phyloP scores from a whole-genome alignment of 2,113 vertebrate species.

The Polyodon spathula region DNA sequence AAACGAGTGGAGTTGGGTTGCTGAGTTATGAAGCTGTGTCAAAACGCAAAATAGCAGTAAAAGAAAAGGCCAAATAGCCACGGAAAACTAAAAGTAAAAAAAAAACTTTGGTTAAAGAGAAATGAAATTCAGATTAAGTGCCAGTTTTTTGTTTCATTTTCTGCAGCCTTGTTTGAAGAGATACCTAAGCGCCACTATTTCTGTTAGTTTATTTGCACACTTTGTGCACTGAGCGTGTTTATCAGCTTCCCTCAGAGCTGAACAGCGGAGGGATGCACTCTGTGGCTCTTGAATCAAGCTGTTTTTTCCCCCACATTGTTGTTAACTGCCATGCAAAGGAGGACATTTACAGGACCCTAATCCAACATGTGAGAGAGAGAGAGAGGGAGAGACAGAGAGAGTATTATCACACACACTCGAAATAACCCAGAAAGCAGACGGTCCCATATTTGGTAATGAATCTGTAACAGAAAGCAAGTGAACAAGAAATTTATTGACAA shows the following conservation, averaged over 20 bases:
- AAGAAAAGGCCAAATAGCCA: slow-evolving; percentile 46
- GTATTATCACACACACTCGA: slow-evolving; percentile 91
- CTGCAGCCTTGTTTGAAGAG: too few relatives aligned
- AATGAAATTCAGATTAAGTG: too few relatives aligned
- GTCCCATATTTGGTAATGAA: slow-evolving; percentile 90
- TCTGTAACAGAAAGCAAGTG: slow-evolving; percentile 65
- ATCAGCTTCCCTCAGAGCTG: too few relatives aligned
- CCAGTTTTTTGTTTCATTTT: too few relatives aligned
- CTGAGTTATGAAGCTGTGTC: slow-evolving; percentile 51
- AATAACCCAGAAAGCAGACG: slow-evolving; percentile 89
- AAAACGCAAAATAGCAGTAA: slow-evolving; percentile 57
- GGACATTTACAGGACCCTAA: slow-evolving; percentile 26
- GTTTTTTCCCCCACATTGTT: too few relatives aligned
- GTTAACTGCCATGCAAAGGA: too few relatives aligned
- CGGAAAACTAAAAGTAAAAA: slow-evolving; percentile 20
- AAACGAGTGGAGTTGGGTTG: slow-evolving; percentile 19
- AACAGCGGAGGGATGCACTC: too few relatives aligned
- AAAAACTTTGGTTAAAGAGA: neutral
- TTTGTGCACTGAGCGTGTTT: too few relatives aligned
- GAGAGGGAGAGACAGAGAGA: slow-evolving; percentile 41
- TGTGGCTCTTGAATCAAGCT: too few relatives aligned
- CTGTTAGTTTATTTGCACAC: too few relatives aligned
- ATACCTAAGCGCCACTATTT: too few relatives aligned
- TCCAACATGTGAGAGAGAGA: slow-evolving; percentile 22
- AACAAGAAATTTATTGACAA: slow-evolving; percentile 78